Percentiles rank a stretch among this genome's conserved stretches.
phyloP scores from a whole-genome alignment of 2,113 vertebrate species.

The Pycnonotus jocosus region DNA sequence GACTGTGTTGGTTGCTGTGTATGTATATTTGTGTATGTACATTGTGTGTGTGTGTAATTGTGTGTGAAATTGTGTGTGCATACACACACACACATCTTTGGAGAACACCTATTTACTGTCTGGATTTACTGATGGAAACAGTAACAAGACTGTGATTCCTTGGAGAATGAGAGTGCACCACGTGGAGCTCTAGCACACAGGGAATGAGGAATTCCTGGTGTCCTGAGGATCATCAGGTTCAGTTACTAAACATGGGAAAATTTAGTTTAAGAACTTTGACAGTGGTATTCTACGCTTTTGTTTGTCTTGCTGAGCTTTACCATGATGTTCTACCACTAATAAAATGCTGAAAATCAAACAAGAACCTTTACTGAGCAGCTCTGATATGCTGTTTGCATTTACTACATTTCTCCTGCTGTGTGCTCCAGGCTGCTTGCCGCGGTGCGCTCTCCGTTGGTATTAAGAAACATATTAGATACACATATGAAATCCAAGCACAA shows the following conservation, averaged over 20 bases:
- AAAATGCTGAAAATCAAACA: neutral
- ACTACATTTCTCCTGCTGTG: neutral
- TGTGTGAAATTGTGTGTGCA: neutral
- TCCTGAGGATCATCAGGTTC: neutral
- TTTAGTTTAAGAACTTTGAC: neutral
- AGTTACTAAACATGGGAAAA: neutral
- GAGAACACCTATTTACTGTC: neutral
- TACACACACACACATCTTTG: neutral
- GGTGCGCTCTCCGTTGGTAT: too few relatives aligned
- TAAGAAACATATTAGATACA: neutral
- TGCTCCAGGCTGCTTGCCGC: neutral
- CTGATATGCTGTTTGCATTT: neutral
- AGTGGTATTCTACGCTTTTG: rapidly evolving
- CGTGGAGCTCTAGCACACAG: rapidly evolving
- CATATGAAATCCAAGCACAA: neutral
- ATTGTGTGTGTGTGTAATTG: neutral
- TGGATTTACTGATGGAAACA: neutral
- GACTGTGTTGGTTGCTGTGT: neutral
- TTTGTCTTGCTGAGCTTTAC: neutral
- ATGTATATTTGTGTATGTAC: too few relatives aligned
- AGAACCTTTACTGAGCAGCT: neutral
- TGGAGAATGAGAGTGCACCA: neutral
- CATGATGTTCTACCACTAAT: neutral
- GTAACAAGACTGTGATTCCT: neutral
- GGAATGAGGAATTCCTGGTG: neutral